Conservation (phyloP, 64 coral and sea anemone genomes). For the Porites australiensis region DNA sequence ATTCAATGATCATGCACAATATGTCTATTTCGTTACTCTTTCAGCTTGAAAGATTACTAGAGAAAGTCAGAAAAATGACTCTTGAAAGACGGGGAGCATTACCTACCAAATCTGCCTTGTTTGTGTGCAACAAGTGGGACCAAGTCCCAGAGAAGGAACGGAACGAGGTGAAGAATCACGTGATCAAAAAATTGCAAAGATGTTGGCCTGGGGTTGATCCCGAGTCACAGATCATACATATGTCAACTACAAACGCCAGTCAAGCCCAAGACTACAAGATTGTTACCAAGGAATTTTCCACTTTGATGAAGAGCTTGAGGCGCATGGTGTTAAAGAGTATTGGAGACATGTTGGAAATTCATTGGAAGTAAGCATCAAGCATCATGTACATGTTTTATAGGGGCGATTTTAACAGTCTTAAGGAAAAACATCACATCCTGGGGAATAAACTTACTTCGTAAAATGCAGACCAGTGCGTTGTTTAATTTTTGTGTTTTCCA, state of each 20-base stretch:
- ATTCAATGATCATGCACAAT: too few species aligned
- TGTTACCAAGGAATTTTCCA: not conserved
- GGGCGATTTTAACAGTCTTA: too few species aligned
- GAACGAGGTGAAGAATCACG: not conserved
- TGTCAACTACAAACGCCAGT: not conserved
- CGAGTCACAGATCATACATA: conserved; percentile 11
- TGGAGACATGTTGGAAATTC: not conserved
- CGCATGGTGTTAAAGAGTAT: not conserved
- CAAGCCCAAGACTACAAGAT: not conserved
- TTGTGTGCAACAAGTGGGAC: conserved; percentile 50
- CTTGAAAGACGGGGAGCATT: not conserved
- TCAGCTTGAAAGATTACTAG: not conserved
- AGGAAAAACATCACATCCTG: too few species aligned
- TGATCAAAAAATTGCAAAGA: not conserved
- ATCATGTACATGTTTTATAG: too few species aligned
- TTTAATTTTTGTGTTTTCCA: too few species aligned
- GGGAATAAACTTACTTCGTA: too few species aligned
- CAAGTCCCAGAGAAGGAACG: conserved; percentile 25
- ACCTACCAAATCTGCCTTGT: not conserved
- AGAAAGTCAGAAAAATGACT: not conserved
- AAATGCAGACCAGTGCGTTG: too few species aligned
- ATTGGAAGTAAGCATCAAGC: conserved; percentile 3
- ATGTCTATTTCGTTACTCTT: too few species aligned
- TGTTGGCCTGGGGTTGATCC: not conserved
- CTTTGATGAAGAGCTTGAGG: not conserved